These are phyloP conservation scores for Percopsis transmontana DNA, from an alignment of 2,113 vertebrate species.

Conservation along the genomic window DNA sequence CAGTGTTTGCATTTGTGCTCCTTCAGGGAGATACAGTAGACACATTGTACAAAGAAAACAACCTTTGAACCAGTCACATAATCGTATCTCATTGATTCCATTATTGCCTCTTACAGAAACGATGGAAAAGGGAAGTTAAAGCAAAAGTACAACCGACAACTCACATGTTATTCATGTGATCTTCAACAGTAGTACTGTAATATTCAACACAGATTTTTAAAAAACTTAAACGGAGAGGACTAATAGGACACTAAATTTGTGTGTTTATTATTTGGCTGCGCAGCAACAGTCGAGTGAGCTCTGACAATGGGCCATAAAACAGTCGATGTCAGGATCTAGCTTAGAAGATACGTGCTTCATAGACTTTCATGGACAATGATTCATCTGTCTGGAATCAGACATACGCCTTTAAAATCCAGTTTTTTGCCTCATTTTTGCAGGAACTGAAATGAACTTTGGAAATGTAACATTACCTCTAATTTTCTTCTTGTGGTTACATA, in stretches of 20 bases:
- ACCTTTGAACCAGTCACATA: conserved; percentile 11
- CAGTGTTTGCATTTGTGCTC: conserved; percentile 16
- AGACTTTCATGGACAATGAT: not conserved
- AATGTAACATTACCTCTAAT: too few relatives aligned
- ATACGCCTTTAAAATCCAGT: too few relatives aligned
- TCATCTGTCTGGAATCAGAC: not conserved
- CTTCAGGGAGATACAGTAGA: conserved; percentile 35
- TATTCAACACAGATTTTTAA: conserved; percentile 1
- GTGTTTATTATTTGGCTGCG: not conserved
- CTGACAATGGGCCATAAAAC: not conserved
- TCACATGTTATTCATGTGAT: not conserved
- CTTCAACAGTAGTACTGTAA: not conserved
- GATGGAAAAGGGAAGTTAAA: conserved; percentile 29
- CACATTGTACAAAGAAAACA: conserved; percentile 38
- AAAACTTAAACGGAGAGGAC: not conserved
- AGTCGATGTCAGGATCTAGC: too few relatives aligned
- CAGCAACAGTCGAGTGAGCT: not conserved
- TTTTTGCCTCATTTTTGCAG: too few relatives aligned
- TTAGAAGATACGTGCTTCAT: not conserved
- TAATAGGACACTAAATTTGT: not conserved
- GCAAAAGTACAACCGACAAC: conserved; percentile 16
- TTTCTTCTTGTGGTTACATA: too few relatives aligned
- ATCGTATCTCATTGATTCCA: conserved; percentile 13
- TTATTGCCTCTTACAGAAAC: conserved; percentile 16
- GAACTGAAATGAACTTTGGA: too few relatives aligned